Evolutionary conservation across 2,113 vertebrate genomes (phyloP).

Genomic region (Spheniscus mendiculus): DNA sequence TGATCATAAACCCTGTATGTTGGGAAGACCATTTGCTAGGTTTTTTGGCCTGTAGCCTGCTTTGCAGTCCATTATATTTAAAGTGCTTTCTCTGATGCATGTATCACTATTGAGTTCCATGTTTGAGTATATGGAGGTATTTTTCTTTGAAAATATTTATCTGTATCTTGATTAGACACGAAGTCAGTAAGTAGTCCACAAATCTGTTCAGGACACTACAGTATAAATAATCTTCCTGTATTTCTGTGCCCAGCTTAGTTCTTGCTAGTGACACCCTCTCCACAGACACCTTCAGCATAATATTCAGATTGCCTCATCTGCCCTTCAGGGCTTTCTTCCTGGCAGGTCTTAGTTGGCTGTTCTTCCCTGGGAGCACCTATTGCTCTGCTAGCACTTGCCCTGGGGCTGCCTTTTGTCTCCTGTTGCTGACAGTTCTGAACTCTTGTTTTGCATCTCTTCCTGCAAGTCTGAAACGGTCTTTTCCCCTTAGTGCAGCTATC

Average conservation of each 20-base stretch:
- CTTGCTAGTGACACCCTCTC: not conserved
- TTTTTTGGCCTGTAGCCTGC: not conserved
- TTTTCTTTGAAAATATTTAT: not conserved
- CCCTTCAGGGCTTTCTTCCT: not conserved
- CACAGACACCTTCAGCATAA: not conserved
- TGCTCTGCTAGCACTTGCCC: not conserved
- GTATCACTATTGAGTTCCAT: not conserved
- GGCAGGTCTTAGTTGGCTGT: not conserved
- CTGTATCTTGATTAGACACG: not conserved
- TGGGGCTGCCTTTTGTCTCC: slow-evolving; percentile 4
- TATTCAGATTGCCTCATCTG: not conserved
- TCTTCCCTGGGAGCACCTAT: not conserved
- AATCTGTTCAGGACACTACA: not conserved
- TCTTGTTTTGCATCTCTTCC: not conserved
- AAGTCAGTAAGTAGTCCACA: not conserved
- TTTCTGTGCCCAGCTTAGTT: not conserved
- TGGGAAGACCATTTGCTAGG: not conserved
- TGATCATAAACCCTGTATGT: not conserved
- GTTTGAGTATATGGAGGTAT: not conserved
- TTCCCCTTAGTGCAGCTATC: not conserved
- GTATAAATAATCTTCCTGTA: not conserved
- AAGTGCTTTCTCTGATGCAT: not conserved
- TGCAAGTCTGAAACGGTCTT: not conserved
- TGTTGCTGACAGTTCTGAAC: not conserved
- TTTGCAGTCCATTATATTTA: not conserved